phyloP scores from a whole-genome alignment of 2,797 vertebrate genomes.

The Amniataba percoides region DNA sequence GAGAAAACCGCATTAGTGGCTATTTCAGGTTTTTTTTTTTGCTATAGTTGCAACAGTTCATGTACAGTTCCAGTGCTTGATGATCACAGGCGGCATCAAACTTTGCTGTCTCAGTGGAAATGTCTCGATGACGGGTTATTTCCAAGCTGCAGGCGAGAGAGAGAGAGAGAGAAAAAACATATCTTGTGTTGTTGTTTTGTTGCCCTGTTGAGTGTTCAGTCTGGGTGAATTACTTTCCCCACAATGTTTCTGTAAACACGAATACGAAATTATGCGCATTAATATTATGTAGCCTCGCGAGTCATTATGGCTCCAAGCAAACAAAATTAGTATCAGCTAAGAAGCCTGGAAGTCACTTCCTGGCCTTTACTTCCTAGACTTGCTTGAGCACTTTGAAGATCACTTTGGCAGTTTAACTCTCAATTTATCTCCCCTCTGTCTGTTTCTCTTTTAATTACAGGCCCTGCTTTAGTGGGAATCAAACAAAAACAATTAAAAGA shows the following conservation, averaged over 20 bases:
- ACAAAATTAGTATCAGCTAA: constrained; percentile 7
- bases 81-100: constrained; percentile 31
- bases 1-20: background rate
- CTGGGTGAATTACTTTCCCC: constrained; percentile 20
- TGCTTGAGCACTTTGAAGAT: constrained; percentile 60
- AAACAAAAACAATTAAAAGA: constrained; percentile 77
- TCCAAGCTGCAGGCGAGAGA: constrained; percentile 29
- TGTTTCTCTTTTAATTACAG: constrained; percentile 70
- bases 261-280: constrained; percentile 37
- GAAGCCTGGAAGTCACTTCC: constrained; percentile 15
- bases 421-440: constrained; percentile 53
- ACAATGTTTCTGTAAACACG: constrained; percentile 31
- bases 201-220: constrained; percentile 5
- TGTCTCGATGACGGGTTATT: constrained; percentile 36
- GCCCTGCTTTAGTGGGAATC: constrained; percentile 61
- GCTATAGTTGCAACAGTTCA: constrained; percentile 13
- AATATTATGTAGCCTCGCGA: constrained; percentile 13
- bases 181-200: constrained; percentile 42
- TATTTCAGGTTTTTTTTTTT: constrained; percentile 9
- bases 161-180: background rate
- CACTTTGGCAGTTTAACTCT: constrained; percentile 55
- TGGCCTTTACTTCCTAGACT: constrained; percentile 23
- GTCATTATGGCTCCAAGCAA: constrained; percentile 37
- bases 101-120: constrained; percentile 33
- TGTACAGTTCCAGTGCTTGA: constrained; percentile 3